A percentile compares a stretch with the other conserved stretches of the same genome.
These are phyloP conservation scores for Drosophila vallismaia DNA, from an alignment of 2,888 invertebrate genomes.

Conservation along the genomic window DNA sequence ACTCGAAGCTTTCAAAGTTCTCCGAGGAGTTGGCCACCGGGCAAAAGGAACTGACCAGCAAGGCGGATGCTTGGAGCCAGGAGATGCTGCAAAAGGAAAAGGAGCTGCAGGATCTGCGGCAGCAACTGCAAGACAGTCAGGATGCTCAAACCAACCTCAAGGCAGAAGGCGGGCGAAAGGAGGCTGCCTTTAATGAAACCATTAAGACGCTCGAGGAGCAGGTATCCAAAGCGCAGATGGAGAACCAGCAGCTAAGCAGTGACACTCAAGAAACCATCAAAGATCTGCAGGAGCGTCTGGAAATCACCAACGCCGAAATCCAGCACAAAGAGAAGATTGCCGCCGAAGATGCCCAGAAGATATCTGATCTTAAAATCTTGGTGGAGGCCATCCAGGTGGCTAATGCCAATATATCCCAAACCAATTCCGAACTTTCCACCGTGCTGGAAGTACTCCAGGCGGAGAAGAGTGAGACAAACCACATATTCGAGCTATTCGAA, in stretches of 20 bases:
- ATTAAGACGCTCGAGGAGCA: constrained; percentile 54
- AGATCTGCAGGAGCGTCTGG: constrained; percentile 66
- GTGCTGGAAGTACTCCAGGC: constrained; percentile 72
- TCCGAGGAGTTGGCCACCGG: constrained; percentile 61
- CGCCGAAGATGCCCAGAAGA: constrained; percentile 72
- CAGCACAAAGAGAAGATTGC: constrained; percentile 70
- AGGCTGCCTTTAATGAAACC: constrained; percentile 41
- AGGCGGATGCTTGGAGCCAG: constrained; percentile 61
- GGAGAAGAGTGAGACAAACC: constrained; percentile 77
- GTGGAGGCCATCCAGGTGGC: constrained; percentile 74
- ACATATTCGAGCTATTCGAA: constrained; percentile 80
- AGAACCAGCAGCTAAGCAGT: constrained; percentile 59
- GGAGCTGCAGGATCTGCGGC: constrained; percentile 65
- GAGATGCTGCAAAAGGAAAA: constrained; percentile 65
- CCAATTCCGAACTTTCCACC: constrained; percentile 73
- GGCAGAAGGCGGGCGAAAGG: constrained; percentile 22
- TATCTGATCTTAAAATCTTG: constrained; percentile 71
- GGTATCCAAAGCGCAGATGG: constrained; percentile 39
- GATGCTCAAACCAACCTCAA: constrained; percentile 54
- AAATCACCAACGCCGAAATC: constrained; percentile 64
- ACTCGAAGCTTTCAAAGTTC: constrained; percentile 59
- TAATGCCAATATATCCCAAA: constrained; percentile 76
- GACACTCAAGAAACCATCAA: constrained; percentile 54
- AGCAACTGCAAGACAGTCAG: constrained; percentile 60
- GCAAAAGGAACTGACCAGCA: constrained; percentile 60